These are phyloP conservation scores for Zaprionus inermis DNA, from an alignment of 1,140 invertebrate genomes.

Conservation along the genomic window DNA sequence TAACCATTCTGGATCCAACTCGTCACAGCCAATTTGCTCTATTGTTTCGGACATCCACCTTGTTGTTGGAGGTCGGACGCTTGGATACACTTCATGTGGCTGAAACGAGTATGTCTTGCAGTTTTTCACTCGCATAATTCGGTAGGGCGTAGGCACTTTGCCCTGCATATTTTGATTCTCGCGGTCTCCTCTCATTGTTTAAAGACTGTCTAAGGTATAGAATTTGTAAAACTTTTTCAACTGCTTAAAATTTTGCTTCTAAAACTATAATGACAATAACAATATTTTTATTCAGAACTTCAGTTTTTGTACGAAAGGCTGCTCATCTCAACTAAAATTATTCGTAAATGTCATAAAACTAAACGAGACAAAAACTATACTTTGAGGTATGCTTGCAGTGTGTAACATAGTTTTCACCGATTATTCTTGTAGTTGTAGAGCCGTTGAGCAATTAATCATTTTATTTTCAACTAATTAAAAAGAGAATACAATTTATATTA, in stretches of 20 bases:
- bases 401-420: no score
- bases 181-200: neutral
- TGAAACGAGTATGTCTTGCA: constrained; percentile 39
- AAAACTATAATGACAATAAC: neutral
- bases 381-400: no score
- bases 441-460: no score
- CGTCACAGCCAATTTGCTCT: constrained; percentile 29
- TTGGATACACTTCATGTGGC: constrained; percentile 41
- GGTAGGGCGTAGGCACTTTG: constrained; percentile 1
- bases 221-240: neutral
- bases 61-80: constrained; percentile 37
- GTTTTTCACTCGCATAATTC: constrained; percentile 52
- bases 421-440: no score
- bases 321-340: neutral
- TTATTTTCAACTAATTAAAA: no score
- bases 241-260: neutral
- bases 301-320: neutral
- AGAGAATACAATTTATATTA: no score
- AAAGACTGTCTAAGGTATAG: neutral
- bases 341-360: no score
- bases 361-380: no score
- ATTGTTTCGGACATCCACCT: constrained; percentile 28
- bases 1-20: neutral
- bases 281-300: neutral
- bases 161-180: neutral